Evolutionary conservation across 2,113 vertebrate genomes (phyloP), one percentile per base, ranked within the genome.

Genomic region (Silurus glanis): DNA sequence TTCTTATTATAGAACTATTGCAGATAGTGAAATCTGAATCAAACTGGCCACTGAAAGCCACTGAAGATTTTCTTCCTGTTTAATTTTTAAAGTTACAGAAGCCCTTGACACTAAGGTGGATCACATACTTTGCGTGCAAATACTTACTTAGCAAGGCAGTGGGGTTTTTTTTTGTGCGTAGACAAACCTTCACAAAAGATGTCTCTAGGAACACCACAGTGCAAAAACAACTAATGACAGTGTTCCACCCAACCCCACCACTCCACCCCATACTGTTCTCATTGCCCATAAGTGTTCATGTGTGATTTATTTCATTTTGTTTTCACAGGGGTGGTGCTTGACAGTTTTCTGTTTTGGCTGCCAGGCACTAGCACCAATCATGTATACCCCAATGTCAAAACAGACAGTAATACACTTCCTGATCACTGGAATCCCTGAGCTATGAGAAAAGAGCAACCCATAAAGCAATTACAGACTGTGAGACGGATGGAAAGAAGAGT

Each of bases 21-120:
- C 90, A 93, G 95, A 97, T 97, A 96, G 98, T 96, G 96, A 96
- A 97, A 96, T 91, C 94, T 92, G 95, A 97, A 97, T 95, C 95
- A 95, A 97, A 96, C 96, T 91, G 94, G 94, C 90, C 91, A 90
- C 92, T 90, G 91, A 93, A 94, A 94, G 91, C 92, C 95, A 94
- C 91, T 90, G 75, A 94, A 96, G 95, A 96, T 94, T 93, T 92
- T 92, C 88, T 6, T 84, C 92, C 89, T 97, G 94, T 96, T 98
- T 94, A 97, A 97, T 97, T 96, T 97, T 97, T 97, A 95, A 97
- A 96, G 90, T 95, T 93, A 93, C 95, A 95, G 94, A 96, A 96
- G 95, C 95, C 87, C 95, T 96, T 95, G 95, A 96, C 96, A 96
- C 95, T 90, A 94, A 95, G 95, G 95, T 94, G 94, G 95, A 96